Conservation (phyloP, 2,888 invertebrate species). For the Synanthedon myopaeformis region DNA sequence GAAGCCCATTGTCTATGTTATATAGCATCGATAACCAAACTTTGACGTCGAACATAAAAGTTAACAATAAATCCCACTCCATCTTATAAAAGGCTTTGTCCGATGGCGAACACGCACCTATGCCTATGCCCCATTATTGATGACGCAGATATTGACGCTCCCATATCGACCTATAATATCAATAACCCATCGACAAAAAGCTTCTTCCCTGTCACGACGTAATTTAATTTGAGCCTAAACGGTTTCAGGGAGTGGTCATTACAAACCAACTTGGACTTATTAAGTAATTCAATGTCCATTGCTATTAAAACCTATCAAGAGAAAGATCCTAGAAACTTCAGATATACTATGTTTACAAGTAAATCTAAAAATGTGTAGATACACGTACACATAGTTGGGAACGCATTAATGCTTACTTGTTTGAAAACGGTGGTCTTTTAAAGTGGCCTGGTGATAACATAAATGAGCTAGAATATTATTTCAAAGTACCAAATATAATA, state of each 20-base stretch:
- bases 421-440: too few relatives aligned
- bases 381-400: too few relatives aligned
- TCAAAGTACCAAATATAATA: too few relatives aligned
- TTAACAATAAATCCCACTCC: slow-evolving; percentile 20
- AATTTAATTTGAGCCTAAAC: slow-evolving; percentile 61
- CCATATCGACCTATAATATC: slow-evolving; percentile 55
- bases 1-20: background rate
- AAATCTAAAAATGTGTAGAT: too few relatives aligned
- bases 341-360: too few relatives aligned
- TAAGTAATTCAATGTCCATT: background rate
- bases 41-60: slow-evolving; percentile 7
- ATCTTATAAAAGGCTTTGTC: slow-evolving; percentile 31
- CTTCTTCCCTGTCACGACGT: slow-evolving; percentile 41
- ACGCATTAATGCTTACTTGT: too few relatives aligned
- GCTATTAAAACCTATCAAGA: background rate
- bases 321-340: too few relatives aligned
- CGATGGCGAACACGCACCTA: slow-evolving; percentile 21
- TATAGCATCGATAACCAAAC: background rate
- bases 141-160: slow-evolving; percentile 44
- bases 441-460: too few relatives aligned
- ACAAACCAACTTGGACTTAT: background rate
- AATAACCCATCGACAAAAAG: slow-evolving; percentile 64
- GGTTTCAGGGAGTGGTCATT: slow-evolving; percentile 42
- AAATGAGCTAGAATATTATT: too few relatives aligned
- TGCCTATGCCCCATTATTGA: slow-evolving; percentile 36